Base-by-base conservation (phyloP, 2,888 invertebrate genomes). In the Euphydryas editha region DNA sequence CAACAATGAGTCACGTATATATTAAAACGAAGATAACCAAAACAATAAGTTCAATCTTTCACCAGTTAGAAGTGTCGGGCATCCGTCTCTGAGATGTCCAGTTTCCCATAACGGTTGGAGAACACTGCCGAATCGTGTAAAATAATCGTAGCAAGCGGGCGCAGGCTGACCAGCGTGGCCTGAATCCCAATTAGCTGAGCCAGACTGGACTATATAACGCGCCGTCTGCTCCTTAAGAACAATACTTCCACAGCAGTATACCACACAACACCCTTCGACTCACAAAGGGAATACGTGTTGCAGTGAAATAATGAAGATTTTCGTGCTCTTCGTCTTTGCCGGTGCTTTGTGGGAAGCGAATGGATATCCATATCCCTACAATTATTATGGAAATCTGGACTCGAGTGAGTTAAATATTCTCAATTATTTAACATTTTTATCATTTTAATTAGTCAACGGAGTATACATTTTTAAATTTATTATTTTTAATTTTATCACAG, bases 171-270 rank as follows among this genome's bases (percentile, higher is more conserved):
- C 37, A 21, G 64, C 90, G 88, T 88, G 92, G 55, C 55, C 61
- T 76, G 92, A 78, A 90, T 92, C 84, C 79, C 85, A 91, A 92
- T 90, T 76, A 89, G 81, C 82, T 83, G 85, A 72, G 83, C 72
- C 82, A 75, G 78, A 76, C 79, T 79, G 79, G 83, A 82, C 78
- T 92, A 92, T 91, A 92, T 84, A 92, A 88, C 77, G 84, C 84
- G 83, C 70, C 72, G 71, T 65, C 76, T 75, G 77, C 67, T 73
- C 72, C 68, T 69, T 67, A 69, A 73, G 80, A 78, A 68, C 90
- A 90, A 80, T 83, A 81, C 74, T 81, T 82, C 77, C 75, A 73
- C 71, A 79, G 81, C 82, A 77, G 73, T 73, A 75, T 75, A 77
- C 72, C 78, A 73, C 76, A 80, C 83, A 76, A 80, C 85, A 86